Percentiles rank a stretch among this genome's conserved stretches.
Evolutionary conservation across 2,797 vertebrate species (phyloP).

Genomic region (Sciurus vulgaris): DNA sequence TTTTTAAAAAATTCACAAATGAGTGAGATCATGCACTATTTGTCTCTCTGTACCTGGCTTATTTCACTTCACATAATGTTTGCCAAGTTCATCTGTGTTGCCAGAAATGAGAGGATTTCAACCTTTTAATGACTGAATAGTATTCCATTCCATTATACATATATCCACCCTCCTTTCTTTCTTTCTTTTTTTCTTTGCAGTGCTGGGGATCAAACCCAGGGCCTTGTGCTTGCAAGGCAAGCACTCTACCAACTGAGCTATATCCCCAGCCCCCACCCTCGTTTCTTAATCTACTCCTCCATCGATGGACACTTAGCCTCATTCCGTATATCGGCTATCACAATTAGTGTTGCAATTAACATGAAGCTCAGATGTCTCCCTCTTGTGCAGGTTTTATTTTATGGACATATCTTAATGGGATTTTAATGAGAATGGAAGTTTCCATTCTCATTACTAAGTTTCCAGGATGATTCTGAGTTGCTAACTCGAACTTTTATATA

Average conservation of each 20-base stretch:
- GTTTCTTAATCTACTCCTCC: not conserved
- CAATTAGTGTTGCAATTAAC: no score
- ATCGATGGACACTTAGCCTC: not conserved
- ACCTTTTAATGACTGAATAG: not conserved
- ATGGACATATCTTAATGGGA: not conserved
- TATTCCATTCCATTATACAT: not conserved
- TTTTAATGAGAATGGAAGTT: not conserved
- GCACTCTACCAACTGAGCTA: no score
- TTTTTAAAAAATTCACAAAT: not conserved
- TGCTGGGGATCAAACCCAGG: no score
- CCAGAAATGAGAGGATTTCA: not conserved
- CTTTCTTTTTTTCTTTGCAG: no score
- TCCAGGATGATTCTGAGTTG: not conserved
- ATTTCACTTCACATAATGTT: not conserved
- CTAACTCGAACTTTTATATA: not conserved
- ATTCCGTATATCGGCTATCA: not conserved
- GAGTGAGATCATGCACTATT: not conserved
- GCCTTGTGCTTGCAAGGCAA: no score
- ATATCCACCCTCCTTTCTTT: not conserved
- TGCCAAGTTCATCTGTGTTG: not conserved
- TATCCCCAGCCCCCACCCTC: no score
- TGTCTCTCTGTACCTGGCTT: not conserved
- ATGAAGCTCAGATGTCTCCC: no score
- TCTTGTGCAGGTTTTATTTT: not conserved
- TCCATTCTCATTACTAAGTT: no score